Evolutionary conservation across 2,888 invertebrate species (phyloP).

Genomic region (Xestia c-nigrum): DNA sequence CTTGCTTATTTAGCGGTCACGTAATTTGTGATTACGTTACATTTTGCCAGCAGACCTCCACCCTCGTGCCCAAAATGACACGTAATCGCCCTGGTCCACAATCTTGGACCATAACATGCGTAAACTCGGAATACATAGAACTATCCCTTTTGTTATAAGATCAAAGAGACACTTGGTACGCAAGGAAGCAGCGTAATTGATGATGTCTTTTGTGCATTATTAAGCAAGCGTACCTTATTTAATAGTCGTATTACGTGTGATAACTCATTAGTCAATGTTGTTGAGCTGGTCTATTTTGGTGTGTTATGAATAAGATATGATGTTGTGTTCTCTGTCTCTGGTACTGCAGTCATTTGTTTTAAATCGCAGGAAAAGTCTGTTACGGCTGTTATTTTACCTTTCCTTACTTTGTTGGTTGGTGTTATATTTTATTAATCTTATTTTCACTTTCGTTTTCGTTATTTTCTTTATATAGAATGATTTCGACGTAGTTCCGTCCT

Average conservation of each 20-base stretch:
- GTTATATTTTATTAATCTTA: background rate
- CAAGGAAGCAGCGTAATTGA: constrained; percentile 76
- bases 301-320: constrained; percentile 48
- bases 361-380: constrained; percentile 2
- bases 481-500: background rate
- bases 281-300: constrained; percentile 26
- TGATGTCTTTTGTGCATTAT: constrained; percentile 77
- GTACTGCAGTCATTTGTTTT: constrained; percentile 27
- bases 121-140: constrained; percentile 65
- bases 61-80: constrained; percentile 18
- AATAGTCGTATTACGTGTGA: constrained; percentile 62
- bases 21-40: constrained; percentile 8
- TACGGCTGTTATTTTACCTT: background rate
- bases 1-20: background rate
- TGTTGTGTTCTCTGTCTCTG: constrained; percentile 26
- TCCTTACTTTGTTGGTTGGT: constrained; percentile 6
- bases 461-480: background rate
- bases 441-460: background rate
- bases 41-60: constrained; percentile 3
- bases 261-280: constrained; percentile 63
- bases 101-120: constrained; percentile 55
- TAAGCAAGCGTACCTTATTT: constrained; percentile 72
- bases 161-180: constrained; percentile 79
- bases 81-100: constrained; percentile 34
- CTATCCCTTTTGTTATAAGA: constrained; percentile 79